Percentiles rank a stretch among this genome's conserved stretches.
Evolutionary conservation across 1,140 invertebrate species (phyloP).

Genomic region (Nomia melanderi): DNA sequence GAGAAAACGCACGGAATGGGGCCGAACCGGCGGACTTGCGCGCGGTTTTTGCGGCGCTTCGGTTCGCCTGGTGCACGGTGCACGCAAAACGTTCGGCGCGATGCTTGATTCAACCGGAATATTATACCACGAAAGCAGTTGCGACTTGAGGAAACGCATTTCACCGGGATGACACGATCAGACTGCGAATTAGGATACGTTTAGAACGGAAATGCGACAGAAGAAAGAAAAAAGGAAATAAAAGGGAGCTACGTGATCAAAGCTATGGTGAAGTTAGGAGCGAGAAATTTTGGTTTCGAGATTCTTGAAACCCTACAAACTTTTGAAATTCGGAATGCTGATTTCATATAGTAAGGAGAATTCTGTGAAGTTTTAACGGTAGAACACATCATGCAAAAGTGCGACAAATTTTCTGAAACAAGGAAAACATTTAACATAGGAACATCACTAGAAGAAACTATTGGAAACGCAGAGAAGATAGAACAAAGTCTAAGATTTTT

Average conservation of each 20-base stretch:
- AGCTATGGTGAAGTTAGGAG: background rate
- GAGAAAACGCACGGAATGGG: slow-evolving; percentile 5
- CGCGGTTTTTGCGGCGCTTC: slow-evolving; percentile 20
- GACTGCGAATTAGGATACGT: slow-evolving; percentile 7
- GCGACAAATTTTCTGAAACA: too few species aligned
- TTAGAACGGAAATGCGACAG: slow-evolving; percentile 11
- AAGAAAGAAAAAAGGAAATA: slow-evolving; percentile 12
- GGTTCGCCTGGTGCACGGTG: background rate
- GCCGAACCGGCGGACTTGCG: background rate
- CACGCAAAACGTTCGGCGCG: background rate
- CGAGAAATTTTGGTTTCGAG: too few species aligned
- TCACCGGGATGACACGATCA: slow-evolving; percentile 19
- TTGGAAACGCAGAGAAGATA: too few species aligned
- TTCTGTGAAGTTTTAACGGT: too few species aligned
- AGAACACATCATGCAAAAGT: too few species aligned
- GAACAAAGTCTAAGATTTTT: too few species aligned
- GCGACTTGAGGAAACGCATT: slow-evolving; percentile 32
- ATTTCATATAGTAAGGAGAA: too few species aligned
- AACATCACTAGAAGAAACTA: too few species aligned
- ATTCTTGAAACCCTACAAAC: too few species aligned
- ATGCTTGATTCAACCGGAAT: slow-evolving; percentile 13
- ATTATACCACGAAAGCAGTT: slow-evolving; percentile 13
- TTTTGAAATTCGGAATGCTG: too few species aligned
- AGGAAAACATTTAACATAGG: too few species aligned
- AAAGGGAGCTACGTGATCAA: too few species aligned